These are phyloP conservation scores for Drosophila colorata DNA, from an alignment of 2,888 invertebrate genomes.

Conservation along the genomic window DNA sequence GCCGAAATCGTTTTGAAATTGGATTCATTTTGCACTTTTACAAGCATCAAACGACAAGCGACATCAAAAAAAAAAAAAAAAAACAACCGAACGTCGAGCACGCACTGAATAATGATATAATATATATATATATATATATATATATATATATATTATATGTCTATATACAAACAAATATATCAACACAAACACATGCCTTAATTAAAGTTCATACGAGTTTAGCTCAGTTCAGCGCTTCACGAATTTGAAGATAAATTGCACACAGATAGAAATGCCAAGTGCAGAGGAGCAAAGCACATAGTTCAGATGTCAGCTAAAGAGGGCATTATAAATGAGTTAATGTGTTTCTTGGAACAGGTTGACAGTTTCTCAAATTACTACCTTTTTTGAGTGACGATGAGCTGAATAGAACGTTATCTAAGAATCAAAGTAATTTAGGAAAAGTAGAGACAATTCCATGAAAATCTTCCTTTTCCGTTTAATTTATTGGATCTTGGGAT, in stretches of 20 bases:
- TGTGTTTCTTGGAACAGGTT: constrained; percentile 23
- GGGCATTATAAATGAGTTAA: constrained; percentile 26
- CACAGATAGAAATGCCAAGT: constrained; percentile 36
- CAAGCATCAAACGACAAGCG: constrained; percentile 44
- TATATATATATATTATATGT: constrained; percentile 3
- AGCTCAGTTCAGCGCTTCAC: constrained; percentile 7
- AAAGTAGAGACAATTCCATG: no score
- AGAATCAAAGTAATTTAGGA: no score
- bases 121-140: constrained; percentile 37
- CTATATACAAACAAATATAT: neutral
- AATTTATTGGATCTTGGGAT: no score
- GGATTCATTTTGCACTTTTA: constrained; percentile 54
- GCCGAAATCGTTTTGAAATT: constrained; percentile 55
- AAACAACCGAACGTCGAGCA: constrained; percentile 43
- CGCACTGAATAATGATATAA: constrained; percentile 73
- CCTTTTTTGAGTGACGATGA: neutral
- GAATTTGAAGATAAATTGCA: constrained; percentile 42
- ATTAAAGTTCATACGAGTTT: constrained; percentile 37
- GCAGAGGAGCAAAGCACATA: constrained; percentile 19
- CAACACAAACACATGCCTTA: constrained; percentile 21
- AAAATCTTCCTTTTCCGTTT: no score
- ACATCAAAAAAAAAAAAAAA: constrained; percentile 32
- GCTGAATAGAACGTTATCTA: constrained; percentile 1
- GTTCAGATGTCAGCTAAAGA: constrained; percentile 45
- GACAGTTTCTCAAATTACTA: constrained; percentile 14